Percentiles rank a stretch among this genome's conserved stretches.
These are phyloP conservation scores for Bujurquina vittata DNA, from an alignment of 2,113 vertebrate genomes.

Conservation along the genomic window DNA sequence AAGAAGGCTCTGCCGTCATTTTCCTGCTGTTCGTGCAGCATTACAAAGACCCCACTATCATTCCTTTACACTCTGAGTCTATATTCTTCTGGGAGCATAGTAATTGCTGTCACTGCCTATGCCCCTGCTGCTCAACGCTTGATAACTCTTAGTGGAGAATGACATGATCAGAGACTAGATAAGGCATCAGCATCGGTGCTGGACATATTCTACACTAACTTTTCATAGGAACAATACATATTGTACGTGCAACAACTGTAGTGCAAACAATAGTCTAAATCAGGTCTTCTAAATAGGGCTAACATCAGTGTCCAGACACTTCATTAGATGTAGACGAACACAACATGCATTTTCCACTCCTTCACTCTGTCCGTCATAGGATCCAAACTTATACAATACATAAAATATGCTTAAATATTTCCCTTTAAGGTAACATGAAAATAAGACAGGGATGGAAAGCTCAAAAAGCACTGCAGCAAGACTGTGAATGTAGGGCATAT, in stretches of 20 bases:
- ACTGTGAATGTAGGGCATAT: neutral
- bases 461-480: neutral
- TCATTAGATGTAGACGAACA: neutral
- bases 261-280: neutral
- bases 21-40: neutral
- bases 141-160: neutral
- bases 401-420: neutral
- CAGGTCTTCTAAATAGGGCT: neutral
- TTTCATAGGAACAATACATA: neutral
- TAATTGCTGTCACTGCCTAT: neutral
- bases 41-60: conserved; percentile 4
- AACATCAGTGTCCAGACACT: neutral
- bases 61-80: neutral
- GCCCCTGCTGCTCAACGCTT: conserved; percentile 6
- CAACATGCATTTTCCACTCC: neutral
- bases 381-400: neutral
- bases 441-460: neutral
- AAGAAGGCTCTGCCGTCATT: neutral
- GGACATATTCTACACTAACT: neutral
- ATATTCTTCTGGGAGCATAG: neutral
- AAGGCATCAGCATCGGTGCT: neutral
- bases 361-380: neutral
- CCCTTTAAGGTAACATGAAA: conserved; percentile 16
- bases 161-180: conserved; percentile 2
- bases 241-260: neutral